A percentile compares a stretch with the other conserved stretches of the same genome.
These are phyloP conservation scores for Sesia apiformis DNA, from an alignment of 2,888 invertebrate species.

Conservation along the genomic window DNA sequence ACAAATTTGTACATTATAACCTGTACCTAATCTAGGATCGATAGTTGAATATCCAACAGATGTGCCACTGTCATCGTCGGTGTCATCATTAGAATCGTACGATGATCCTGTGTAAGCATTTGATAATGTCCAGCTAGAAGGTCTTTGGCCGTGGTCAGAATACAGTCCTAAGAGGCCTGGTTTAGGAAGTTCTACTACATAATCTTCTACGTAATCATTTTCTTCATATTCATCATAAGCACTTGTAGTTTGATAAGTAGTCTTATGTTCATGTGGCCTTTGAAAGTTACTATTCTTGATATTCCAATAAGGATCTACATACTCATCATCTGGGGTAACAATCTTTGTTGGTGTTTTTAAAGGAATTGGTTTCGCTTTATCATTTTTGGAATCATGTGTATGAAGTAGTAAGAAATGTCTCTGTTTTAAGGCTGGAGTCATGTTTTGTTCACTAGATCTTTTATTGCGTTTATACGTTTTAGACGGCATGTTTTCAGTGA, in stretches of 20 bases:
- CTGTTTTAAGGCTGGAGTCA: constrained; percentile 32
- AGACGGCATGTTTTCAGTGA: constrained; percentile 8
- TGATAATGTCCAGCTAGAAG: constrained; percentile 26
- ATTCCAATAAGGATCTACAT: constrained; percentile 59
- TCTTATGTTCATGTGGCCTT: constrained; percentile 16
- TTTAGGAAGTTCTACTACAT: constrained; percentile 46
- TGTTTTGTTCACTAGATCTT: constrained; percentile 22
- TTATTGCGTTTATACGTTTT: constrained; percentile 26
- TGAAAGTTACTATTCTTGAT: constrained; percentile 42
- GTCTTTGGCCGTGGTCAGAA: constrained; percentile 36
- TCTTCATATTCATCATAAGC: constrained; percentile 14
- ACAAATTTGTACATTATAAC: constrained; percentile 1
- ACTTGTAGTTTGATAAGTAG: constrained; percentile 9
- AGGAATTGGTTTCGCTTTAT: constrained; percentile 18
- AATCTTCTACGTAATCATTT: constrained; percentile 40
- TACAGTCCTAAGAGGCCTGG: constrained; percentile 56
- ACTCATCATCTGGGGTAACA: constrained; percentile 33
- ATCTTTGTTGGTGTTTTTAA: constrained; percentile 21
- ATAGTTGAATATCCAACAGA: constrained; percentile 49
- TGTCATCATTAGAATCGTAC: constrained; percentile 22
- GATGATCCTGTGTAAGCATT: constrained; percentile 21
- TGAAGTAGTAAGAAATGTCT: constrained; percentile 37
- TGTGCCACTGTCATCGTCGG: constrained; percentile 26
- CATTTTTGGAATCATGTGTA: constrained; percentile 21
- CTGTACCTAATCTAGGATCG: constrained; percentile 48